Evolutionary conservation across 2,113 vertebrate species (phyloP), one percentile per base, ranked within the genome.

Genomic region (Cacatua alba): DNA sequence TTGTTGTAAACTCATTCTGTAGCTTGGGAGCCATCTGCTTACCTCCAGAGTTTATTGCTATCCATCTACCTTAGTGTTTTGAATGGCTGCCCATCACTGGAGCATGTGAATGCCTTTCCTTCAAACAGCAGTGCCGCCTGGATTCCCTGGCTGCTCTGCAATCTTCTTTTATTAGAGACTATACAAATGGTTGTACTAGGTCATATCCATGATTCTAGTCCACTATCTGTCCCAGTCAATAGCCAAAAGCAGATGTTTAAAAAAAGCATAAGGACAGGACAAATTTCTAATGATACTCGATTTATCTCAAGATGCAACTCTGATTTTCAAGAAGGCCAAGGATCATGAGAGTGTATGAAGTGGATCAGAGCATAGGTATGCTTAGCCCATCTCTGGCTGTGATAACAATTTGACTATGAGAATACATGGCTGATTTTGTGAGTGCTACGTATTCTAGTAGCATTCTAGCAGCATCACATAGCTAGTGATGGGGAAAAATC

Each of bases 41-140:
- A 86, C 95, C 95, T 82, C 62, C 0, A 1, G 53, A 71, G 70
- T 93, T 95, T 89, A 94, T 90, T 96, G 82, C 70, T 63, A 78
- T 77, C 82, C 65, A 72, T 90, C 78, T 85, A 94, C 94, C 85
- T 86, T 76, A 85, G 52, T 9, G 11, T 69, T 97, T 90, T 94
- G 79, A 75, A 37, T 53, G 71, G 46, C 60, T 92, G 91, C 88
- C 80, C 68, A 46, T 77, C 52, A 35, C 65, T 39, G 48, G 62
- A 90, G 44, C 3, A 2, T 64, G 12, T 7, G 65, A 91, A 49
- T 82, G 46, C 65, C 51, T 86, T 94, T 44, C 18, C 35, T 82
- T 67, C 8, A 1, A 55, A 68, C 10, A 90, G 39, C 35, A 21
- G 37, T 78, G 57, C 29, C 82, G 93, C 41, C 44, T 52, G 39